Percentiles rank a stretch among this genome's conserved stretches.
Evolutionary conservation across 2,888 invertebrate genomes (phyloP).

Genomic region (Pyrocoelia pectoralis): DNA sequence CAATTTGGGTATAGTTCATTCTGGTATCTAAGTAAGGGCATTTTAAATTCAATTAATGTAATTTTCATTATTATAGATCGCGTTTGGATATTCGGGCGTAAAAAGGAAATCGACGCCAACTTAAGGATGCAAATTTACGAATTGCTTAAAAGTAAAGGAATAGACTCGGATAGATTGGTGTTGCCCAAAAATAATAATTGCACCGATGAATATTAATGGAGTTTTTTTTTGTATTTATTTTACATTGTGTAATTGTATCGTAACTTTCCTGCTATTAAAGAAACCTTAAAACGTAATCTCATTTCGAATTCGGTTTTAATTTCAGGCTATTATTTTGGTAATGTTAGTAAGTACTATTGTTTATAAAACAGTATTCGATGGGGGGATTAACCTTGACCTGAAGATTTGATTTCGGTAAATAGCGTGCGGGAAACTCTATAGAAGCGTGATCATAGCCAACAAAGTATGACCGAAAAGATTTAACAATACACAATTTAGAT

Average conservation of each 20-base stretch:
- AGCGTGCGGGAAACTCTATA: background rate
- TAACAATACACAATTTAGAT: background rate
- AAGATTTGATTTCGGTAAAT: background rate
- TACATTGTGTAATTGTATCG: background rate
- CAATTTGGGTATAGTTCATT: constrained; percentile 69
- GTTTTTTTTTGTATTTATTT: background rate
- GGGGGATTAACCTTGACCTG: constrained; percentile 8
- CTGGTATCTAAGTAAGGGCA: constrained; percentile 60
- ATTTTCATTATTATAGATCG: constrained; percentile 64
- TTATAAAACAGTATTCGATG: background rate
- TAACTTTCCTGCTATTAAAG: background rate
- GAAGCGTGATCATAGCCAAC: constrained; percentile 4
- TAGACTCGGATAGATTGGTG: constrained; percentile 76
- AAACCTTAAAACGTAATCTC: background rate
- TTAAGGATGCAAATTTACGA: constrained; percentile 72
- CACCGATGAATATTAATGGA: constrained; percentile 36
- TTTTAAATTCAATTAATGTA: background rate
- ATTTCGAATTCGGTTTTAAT: background rate
- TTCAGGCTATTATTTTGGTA: background rate
- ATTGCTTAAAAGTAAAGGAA: constrained; percentile 65
- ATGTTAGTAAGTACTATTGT: background rate
- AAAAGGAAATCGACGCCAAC: constrained; percentile 70
- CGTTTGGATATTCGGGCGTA: constrained; percentile 75
- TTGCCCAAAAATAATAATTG: constrained; percentile 76
- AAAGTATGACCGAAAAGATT: constrained; percentile 1